Base-by-base conservation (phyloP, 2,797 vertebrate genomes). In the Poeciliopsis infans region DNA sequence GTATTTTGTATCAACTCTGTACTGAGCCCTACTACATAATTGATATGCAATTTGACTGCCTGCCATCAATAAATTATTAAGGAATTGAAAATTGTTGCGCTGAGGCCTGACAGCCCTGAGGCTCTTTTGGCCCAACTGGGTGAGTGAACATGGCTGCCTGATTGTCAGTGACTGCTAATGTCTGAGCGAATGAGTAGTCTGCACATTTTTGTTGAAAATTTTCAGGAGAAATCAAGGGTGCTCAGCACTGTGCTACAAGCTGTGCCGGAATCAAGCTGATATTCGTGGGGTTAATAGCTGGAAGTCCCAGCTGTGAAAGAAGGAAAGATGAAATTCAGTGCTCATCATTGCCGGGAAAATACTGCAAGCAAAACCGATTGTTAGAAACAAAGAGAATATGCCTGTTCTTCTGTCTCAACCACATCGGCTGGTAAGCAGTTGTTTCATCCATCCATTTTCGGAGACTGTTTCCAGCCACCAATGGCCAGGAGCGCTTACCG, bases 11-110 rank as follows among this genome's bases (percentile, higher is more conserved):
- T 95, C 94, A 93, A 91, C 93, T 89, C 86, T 89, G 91, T 91
- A 93, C 93, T 91, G 91, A 92, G 79, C 91, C 90, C 90, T 83
- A 89, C 91, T 95, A 92, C 93, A 95, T 95, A 94, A 95, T 94
- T 94, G 85, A 95, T 93, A 92, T 77, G 88, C 91, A 91, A 93
- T 94, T 94, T 95, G 94, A 94, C 91, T 94, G 93, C 89, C 81
- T 13, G 79, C 87, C 90, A 94, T 94, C 88, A 93, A 93, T 94
- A 93, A 94, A 93, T 95, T 81, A 95, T 93, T 91, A 89, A 92
- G 88, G 89, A 92, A 92, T 92, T 93, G 82, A 94, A 95, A 93
- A 91, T 93, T 94, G 93, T 92, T 91, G 86, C 90, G 88, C 90
- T 5, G 74, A 75, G 74, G 79, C 87, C 86, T 87, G 87, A 91